These are phyloP conservation scores for Ia io DNA, from an alignment of 2,113 vertebrate genomes.

Conservation along the genomic window DNA sequence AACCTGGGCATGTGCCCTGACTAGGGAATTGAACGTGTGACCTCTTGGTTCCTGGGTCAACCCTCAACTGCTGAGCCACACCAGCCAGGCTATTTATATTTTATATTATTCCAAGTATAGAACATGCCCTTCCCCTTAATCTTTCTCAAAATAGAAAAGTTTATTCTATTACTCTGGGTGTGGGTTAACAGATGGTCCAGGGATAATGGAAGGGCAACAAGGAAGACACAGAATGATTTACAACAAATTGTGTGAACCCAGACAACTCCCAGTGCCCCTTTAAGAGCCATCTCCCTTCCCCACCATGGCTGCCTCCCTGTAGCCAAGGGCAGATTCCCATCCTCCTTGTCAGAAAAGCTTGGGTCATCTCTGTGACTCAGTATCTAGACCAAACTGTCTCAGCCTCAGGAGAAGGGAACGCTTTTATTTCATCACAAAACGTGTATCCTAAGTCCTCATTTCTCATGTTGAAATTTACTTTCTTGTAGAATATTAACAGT, in stretches of 20 bases:
- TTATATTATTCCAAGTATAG: background rate
- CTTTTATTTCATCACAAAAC: background rate
- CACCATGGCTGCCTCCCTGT: background rate
- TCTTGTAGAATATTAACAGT: background rate
- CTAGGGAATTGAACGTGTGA: no score
- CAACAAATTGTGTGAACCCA: background rate
- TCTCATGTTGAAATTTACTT: background rate
- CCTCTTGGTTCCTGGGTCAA: no score
- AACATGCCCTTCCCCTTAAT: background rate
- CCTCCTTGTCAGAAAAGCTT: background rate
- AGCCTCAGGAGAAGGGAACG: background rate
- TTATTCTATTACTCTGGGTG: background rate
- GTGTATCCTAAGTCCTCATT: background rate
- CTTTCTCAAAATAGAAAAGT: background rate
- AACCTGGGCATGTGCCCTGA: no score
- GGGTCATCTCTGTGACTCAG: background rate
- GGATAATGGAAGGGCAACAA: background rate
- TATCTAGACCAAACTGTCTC: background rate
- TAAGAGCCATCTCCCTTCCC: background rate
- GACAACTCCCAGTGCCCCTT: background rate
- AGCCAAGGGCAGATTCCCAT: background rate
- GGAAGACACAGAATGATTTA: background rate
- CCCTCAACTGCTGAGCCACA: no score
- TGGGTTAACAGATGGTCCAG: background rate
- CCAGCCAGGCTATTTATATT: background rate